These are phyloP conservation scores for Chrysomela aeneicollis DNA, from an alignment of 2,888 invertebrate genomes.

Conservation along the genomic window DNA sequence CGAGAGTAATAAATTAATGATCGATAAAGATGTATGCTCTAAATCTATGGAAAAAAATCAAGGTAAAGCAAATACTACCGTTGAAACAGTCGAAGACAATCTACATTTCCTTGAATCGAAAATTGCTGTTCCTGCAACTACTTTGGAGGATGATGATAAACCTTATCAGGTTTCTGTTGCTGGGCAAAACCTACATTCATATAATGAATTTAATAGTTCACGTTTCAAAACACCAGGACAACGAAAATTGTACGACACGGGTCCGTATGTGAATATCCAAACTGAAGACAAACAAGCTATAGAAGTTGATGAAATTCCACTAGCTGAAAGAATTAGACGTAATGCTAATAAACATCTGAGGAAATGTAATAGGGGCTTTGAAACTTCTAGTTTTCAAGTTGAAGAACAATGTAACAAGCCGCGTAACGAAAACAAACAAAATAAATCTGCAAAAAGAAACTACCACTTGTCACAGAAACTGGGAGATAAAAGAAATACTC, in stretches of 20 bases:
- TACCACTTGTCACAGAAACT: slow-evolving; percentile 13
- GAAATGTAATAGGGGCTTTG: neutral
- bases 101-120: slow-evolving; percentile 12
- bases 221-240: neutral
- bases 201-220: neutral
- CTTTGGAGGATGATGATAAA: neutral
- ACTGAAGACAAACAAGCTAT: neutral
- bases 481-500: neutral
- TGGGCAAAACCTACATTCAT: neutral
- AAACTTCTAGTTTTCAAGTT: neutral
- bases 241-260: neutral
- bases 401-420: no score
- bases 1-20: slow-evolving; percentile 21
- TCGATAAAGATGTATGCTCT: slow-evolving; percentile 14
- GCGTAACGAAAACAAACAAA: no score
- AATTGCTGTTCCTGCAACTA: neutral
- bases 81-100: slow-evolving; percentile 17
- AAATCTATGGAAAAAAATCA: neutral
- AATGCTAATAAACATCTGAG: neutral
- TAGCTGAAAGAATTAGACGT: slow-evolving; percentile 11
- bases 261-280: neutral
- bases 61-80: slow-evolving; percentile 3
- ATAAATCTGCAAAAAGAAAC: neutral
- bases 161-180: neutral
- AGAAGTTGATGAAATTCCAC: slow-evolving; percentile 16